phyloP scores from a whole-genome alignment of 2,113 vertebrate species.

The Odobenus rosmarus region DNA sequence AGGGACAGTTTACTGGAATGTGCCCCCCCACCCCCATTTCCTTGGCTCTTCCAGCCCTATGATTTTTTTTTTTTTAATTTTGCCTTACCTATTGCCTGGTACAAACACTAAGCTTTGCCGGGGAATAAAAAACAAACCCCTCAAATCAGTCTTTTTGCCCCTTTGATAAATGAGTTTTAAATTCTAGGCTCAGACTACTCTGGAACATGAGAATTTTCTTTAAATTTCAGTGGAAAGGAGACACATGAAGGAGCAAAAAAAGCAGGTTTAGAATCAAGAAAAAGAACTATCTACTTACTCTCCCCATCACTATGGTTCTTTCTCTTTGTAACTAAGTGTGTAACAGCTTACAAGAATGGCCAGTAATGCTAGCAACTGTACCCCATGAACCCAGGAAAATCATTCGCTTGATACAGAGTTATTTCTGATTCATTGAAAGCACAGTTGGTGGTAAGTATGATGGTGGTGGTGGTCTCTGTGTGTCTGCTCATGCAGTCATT shows the following conservation, averaged over 20 bases:
- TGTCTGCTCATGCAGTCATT: background rate
- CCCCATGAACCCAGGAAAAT: background rate
- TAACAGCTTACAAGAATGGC: background rate
- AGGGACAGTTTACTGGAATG: constrained; percentile 16
- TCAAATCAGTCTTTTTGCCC: constrained; percentile 32
- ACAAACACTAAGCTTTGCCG: constrained; percentile 46
- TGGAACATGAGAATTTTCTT: constrained; percentile 55
- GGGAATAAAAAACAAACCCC: background rate
- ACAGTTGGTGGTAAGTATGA: background rate
- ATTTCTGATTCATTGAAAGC: constrained; percentile 37
- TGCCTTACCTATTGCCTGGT: background rate
- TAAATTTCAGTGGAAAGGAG: constrained; percentile 52
- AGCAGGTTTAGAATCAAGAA: constrained; percentile 40
- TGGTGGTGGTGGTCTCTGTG: background rate
- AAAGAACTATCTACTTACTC: constrained; percentile 8
- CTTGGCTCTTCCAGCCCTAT: constrained; percentile 1
- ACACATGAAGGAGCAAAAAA: constrained; percentile 36
- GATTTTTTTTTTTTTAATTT: background rate
- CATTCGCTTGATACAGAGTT: constrained; percentile 13
- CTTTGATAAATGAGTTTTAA: constrained; percentile 58
- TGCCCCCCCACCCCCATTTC: background rate
- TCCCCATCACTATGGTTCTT: background rate
- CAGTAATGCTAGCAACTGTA: background rate
- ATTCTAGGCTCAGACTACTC: constrained; percentile 43
- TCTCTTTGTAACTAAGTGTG: constrained; percentile 36